Percentiles rank a stretch among this genome's conserved stretches.
Evolutionary conservation across 2,113 vertebrate species (phyloP).

Genomic region (Petroica traversi): DNA sequence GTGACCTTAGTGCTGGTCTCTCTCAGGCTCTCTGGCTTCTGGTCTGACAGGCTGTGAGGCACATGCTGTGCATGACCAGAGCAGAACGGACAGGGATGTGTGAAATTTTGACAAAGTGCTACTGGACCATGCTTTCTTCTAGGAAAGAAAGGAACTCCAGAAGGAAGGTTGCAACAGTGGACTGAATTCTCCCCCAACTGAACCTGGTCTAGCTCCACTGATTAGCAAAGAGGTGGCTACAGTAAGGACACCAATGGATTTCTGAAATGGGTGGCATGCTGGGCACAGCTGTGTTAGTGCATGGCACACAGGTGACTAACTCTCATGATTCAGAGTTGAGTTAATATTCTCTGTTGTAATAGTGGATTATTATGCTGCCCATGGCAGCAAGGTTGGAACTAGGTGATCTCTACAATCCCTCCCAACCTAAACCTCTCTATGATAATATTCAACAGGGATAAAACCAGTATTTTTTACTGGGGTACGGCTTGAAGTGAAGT

Average conservation of each 20-base stretch:
- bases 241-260: background rate
- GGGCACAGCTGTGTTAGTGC: background rate
- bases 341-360: background rate
- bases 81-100: background rate
- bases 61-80: background rate
- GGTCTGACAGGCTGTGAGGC: background rate
- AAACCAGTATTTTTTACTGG: background rate
- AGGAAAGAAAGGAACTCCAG: background rate
- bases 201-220: background rate
- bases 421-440: background rate
- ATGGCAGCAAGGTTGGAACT: background rate
- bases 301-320: background rate
- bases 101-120: background rate
- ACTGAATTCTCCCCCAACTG: background rate
- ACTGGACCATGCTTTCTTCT: background rate
- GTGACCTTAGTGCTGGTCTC: rapidly evolving
- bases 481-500: background rate
- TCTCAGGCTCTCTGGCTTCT: background rate
- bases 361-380: background rate
- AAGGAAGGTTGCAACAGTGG: background rate
- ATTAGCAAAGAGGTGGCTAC: background rate
- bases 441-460: background rate
- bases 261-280: background rate
- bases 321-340: background rate
- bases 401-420: background rate